These are phyloP conservation scores for Amphipoea oculea DNA, from an alignment of 2,888 invertebrate genomes.

Conservation along the genomic window DNA sequence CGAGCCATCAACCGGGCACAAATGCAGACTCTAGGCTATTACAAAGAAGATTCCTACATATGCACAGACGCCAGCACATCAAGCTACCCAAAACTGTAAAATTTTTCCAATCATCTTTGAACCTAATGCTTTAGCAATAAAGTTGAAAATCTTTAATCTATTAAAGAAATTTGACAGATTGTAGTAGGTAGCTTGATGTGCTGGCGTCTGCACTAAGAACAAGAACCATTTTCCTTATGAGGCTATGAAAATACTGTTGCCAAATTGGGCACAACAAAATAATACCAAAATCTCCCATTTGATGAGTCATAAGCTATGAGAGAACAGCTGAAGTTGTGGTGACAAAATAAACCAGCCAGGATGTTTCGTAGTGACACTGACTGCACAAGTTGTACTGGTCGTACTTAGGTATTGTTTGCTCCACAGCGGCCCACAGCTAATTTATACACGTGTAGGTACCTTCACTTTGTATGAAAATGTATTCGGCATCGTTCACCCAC, in stretches of 20 bases:
- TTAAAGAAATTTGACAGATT: too few species aligned
- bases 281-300: background rate
- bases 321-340: background rate
- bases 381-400: background rate
- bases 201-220: too few species aligned
- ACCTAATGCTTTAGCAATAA: too few species aligned
- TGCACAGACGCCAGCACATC: too few species aligned
- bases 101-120: too few species aligned
- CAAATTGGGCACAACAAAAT: background rate
- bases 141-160: too few species aligned
- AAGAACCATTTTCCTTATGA: background rate
- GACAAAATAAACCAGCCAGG: background rate
- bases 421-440: background rate
- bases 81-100: too few species aligned
- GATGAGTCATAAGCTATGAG: background rate
- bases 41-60: background rate
- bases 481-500: background rate
- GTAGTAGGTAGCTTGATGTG: too few species aligned
- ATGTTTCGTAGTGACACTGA: background rate
- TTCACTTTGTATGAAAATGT: background rate
- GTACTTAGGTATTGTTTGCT: background rate
- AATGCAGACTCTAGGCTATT: background rate
- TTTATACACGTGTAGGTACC: background rate
- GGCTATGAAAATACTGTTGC: background rate
- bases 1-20: background rate